Percentiles rank a stretch among this genome's conserved stretches.
These are phyloP conservation scores for Sphenodon punctatus DNA, from an alignment of 2,797 vertebrate species.

Conservation along the genomic window DNA sequence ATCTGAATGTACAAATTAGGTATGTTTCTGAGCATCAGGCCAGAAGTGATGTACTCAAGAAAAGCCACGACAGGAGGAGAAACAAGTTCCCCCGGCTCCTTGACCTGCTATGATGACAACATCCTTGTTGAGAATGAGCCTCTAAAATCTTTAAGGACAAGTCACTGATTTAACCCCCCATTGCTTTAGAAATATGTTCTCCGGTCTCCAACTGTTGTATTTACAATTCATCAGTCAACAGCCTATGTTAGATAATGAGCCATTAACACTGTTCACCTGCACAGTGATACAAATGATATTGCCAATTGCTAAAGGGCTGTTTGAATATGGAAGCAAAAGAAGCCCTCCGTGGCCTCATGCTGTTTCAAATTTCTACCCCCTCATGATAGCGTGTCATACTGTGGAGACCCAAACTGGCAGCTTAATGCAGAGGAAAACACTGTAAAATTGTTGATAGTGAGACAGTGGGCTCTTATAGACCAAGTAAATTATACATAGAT, in stretches of 20 bases:
- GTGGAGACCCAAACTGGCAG: slow-evolving; percentile 69
- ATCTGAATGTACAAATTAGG: neutral
- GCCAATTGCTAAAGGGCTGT: slow-evolving; percentile 35
- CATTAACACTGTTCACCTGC: slow-evolving; percentile 65
- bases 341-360: slow-evolving; percentile 38
- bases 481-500: slow-evolving; percentile 76
- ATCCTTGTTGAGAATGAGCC: neutral
- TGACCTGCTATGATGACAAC: slow-evolving; percentile 21
- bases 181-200: slow-evolving; percentile 19
- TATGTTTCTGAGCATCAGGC: neutral
- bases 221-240: slow-evolving; percentile 51
- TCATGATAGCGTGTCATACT: slow-evolving; percentile 65
- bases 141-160: slow-evolving; percentile 19
- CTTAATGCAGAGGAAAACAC: slow-evolving; percentile 69
- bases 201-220: slow-evolving; percentile 1
- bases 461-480: slow-evolving; percentile 55
- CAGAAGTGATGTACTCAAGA: neutral
- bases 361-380: slow-evolving; percentile 66
- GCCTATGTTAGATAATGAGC: slow-evolving; percentile 52
- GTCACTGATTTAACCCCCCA: neutral
- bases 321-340: slow-evolving; percentile 62
- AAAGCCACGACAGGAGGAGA: slow-evolving; percentile 30
- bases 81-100: neutral
- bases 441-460: slow-evolving; percentile 71
- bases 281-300: slow-evolving; percentile 46